Evolutionary conservation across 30 jellyfish, hydroid and myxozoan genomes (phyloP), one percentile per base, ranked within the genome.

Genomic region (Chironex yamaguchii): DNA sequence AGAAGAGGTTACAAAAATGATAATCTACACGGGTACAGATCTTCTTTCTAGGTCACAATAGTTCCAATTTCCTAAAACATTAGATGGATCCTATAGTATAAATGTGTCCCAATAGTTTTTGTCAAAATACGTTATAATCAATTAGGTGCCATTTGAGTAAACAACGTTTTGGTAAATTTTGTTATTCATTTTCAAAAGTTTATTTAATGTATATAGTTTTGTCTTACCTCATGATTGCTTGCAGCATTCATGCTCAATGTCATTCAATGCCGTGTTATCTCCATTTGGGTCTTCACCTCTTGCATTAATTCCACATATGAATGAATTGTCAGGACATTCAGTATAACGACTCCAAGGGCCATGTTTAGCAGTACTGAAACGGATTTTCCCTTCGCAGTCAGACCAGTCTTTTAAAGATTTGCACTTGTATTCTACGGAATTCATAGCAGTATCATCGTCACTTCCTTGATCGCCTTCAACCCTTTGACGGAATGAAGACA

Each of bases 181-280:
- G n/a, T n/a, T n/a, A n/a, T n/a, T n/a, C n/a, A n/a, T n/a, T n/a
- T n/a, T n/a, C n/a, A n/a, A n/a, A n/a, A n/a, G n/a, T n/a, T n/a
- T n/a, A n/a, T n/a, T n/a, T n/a, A n/a, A n/a, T n/a, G n/a, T n/a
- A n/a, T n/a, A n/a, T n/a, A n/a, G n/a, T n/a, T n/a, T n/a, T n/a
- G n/a, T n/a, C n/a, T n/a, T n/a, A n/a, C n/a, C n/a, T n/a, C n/a
- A n/a, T n/a, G n/a, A n/a, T n/a, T n/a, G 87, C 72, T 69, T 84
- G 73, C 93, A 84, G 81, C 93, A 84, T 23, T 36, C 71, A 72
- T 84, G 93, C 31, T 27, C 53, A 74, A 84, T 84, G 36, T 84
- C 93, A 69, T 70, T 84, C 84, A 84, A 48, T 4, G 87, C 93
- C 53, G 87, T 84, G 28, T 84, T 82, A 53, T 84, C 93, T 3